phyloP scores from a whole-genome alignment of 1,140 invertebrate genomes.

The Adelges cooleyi region DNA sequence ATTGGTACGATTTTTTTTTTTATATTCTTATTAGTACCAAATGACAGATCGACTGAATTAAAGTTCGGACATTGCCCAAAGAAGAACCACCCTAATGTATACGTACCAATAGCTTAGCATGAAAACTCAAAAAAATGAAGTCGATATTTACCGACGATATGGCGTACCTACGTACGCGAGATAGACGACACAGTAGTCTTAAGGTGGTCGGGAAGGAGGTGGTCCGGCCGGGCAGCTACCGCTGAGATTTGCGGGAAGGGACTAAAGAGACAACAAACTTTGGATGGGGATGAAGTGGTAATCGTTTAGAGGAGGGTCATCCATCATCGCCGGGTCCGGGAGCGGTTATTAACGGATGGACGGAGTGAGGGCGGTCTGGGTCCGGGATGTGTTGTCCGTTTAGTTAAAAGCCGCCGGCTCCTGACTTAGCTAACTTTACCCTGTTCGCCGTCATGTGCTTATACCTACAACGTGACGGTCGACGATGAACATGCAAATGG shows the following conservation, averaged over 20 bases:
- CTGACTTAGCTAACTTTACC: conserved; percentile 13
- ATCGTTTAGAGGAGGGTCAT: conserved; percentile 28
- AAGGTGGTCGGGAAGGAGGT: neutral
- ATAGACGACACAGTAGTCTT: too few relatives aligned
- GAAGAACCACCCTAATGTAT: too few relatives aligned
- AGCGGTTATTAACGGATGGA: neutral
- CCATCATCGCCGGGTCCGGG: conserved; percentile 20
- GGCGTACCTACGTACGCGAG: too few relatives aligned
- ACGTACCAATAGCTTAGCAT: too few relatives aligned
- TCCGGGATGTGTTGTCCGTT: conserved; percentile 17
- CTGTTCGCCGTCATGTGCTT: neutral
- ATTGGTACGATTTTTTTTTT: too few relatives aligned
- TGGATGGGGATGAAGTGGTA: conserved; percentile 5
- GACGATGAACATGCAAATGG: too few relatives aligned
- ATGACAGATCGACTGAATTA: too few relatives aligned
- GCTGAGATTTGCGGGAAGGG: neutral
- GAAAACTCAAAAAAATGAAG: too few relatives aligned
- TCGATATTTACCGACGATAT: too few relatives aligned
- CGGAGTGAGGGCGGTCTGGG: neutral
- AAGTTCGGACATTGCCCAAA: too few relatives aligned
- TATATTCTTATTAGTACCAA: too few relatives aligned
- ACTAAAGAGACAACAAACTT: conserved; percentile 15
- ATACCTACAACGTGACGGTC: neutral
- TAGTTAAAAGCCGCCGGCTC: conserved; percentile 24
- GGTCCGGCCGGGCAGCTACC: neutral